Evolutionary conservation across 2,888 invertebrate species (phyloP), one percentile per base, ranked within the genome.

Genomic region (Tetrapedia diversipes): DNA sequence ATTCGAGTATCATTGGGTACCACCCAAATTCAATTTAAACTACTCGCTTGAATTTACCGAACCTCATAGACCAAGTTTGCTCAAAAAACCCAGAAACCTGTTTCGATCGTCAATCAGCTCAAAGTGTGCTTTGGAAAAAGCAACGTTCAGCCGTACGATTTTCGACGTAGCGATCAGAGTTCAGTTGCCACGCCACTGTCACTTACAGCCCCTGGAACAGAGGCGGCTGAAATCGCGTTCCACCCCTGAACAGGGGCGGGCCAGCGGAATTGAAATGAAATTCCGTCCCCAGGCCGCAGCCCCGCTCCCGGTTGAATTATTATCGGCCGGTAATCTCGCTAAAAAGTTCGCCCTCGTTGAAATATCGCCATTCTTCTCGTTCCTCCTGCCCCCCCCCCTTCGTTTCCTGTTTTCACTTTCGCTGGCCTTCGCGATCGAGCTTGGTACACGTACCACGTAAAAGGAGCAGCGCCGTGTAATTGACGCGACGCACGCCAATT

Each of bases 311-410:
- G 79, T 85, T 88, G 86, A 88, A 88, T 88, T 88, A 88, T 88
- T 86, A 86, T 88, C 86, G 83, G 84, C 77, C 76, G 80, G 81
- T 83, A 87, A 86, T 87, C 86, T 83, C 80, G 79, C 82, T 86
- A 80, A 87, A 86, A 87, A 86, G 77, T 85, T 86, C 77, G 49
- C 72, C 72, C 73, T 51, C 74, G 49, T 74, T 79, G 81, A 79
- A 79, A 77, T 78, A 78, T 75, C 70, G 73, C 65, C 72, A 67
- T 77, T 76, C 60, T 69, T 83, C 53, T 70, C 67, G 51, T 57
- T 56, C 47, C 41, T 32, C 16, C 14, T 7, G 11, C n/a, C 19
- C 7, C n/a, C 19, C 34, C 11, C 16, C 14, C 14, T n/a, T n/a
- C 29, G 24, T 29, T 63, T 61, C 63, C 53, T 72, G 53, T 69